A percentile compares a stretch with the other conserved stretches of the same genome.
phyloP scores from a whole-genome alignment of 2,888 invertebrate species.

The Lithosia quadra region DNA sequence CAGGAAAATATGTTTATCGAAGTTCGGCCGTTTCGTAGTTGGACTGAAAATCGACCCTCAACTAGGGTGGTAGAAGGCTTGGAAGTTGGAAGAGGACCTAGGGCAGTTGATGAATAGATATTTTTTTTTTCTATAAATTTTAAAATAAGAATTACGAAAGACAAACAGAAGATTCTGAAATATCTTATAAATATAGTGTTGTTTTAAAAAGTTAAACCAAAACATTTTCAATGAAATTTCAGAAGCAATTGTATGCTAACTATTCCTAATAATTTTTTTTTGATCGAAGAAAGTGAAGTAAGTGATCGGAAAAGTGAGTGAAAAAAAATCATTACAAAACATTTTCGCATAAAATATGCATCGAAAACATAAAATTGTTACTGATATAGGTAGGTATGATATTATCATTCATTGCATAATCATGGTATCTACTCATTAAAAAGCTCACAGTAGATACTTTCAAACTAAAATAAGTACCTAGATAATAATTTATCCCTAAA shows the following conservation, averaged over 20 bases:
- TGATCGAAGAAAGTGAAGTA: no score
- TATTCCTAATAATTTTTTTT: no score
- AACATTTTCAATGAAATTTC: slow-evolving; percentile 6
- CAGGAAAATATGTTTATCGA: no score
- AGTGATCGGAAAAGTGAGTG: no score
- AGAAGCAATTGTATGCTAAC: no score
- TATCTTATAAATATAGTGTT: not conserved
- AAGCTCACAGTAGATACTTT: not conserved
- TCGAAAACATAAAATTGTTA: slow-evolving; percentile 11
- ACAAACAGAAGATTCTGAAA: not conserved
- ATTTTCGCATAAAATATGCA: no score
- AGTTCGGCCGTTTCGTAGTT: no score
- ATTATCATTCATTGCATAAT: slow-evolving; percentile 11
- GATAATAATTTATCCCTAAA: not conserved
- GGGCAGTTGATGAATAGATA: not conserved
- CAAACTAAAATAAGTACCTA: slow-evolving; percentile 8
- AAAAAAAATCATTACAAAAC: no score
- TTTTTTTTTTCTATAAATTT: not conserved
- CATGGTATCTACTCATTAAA: not conserved
- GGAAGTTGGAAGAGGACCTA: no score
- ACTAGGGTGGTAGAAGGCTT: no score
- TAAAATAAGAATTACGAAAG: not conserved
- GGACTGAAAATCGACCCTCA: no score
- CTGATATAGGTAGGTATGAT: not conserved
- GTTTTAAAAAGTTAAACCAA: slow-evolving; percentile 1